Evolutionary conservation across 2,113 vertebrate genomes (phyloP), one percentile per base, ranked within the genome.

Genomic region (Dipodomys merriami): DNA sequence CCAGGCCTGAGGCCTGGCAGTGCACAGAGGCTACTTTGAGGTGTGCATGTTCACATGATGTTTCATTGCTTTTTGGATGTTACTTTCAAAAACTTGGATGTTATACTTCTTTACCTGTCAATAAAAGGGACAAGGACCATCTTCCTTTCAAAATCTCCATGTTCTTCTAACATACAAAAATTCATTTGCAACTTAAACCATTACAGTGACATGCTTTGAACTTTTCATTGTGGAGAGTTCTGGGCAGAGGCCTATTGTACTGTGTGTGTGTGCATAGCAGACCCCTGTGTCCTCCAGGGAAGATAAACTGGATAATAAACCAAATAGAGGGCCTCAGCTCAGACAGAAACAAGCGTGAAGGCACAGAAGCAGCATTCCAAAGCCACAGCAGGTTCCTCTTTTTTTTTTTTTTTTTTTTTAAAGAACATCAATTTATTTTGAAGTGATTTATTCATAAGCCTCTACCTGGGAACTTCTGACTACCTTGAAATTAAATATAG

Each of bases 71-170:
- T 77, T 57, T 91, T 44, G 33, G 49, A 11, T 27, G 39, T 19
- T 77, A 46, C 25, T 30, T 84, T 91, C 22, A 62, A 84, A 30
- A 83, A 15, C 53, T 29, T 49, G 65, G 49, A 83, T 60, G 46
- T 69, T 76, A 18, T 78, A 15, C n/a, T 72, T 57, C 35, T 94
- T 73, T 91, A 16, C 71, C n/a, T 91, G 86, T 86, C n/a, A 88
- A 72, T 25, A 8, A 29, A 5, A 2, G 20, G 0, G 7, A 11
- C 49, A 33, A 39, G 19, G 15, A 65, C 18, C 25, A 16, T 9
- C 23, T 60, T 91, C 60, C 33, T 91, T 91, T 15, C n/a, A 35
- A 84, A 94, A 82, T 74, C 82, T 6, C 57, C 12, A 33, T 15
- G 22, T 77, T 95, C 67, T 93, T 77, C 46, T 81, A 67, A 53